Conservation (phyloP, 1,140 invertebrate species). For the Drosophila oshimai region DNA sequence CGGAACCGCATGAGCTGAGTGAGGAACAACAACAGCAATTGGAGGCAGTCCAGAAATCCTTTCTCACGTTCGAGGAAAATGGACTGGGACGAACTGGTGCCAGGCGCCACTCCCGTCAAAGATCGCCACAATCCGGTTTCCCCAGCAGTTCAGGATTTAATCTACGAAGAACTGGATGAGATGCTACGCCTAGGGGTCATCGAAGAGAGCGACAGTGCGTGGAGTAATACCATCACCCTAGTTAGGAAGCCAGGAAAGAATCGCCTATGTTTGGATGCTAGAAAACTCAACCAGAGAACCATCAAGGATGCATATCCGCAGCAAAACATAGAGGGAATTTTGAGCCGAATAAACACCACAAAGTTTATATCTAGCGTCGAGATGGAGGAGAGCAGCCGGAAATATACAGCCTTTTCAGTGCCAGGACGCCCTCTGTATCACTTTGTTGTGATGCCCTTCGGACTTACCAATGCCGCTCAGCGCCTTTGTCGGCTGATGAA, state of each 20-base stretch:
- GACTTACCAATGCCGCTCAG: slow-evolving; percentile 4
- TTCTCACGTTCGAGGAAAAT: not conserved
- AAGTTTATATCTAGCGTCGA: not conserved
- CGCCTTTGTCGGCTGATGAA: not conserved
- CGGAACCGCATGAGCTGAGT: not conserved
- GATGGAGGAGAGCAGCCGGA: not conserved
- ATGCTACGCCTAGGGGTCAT: not conserved
- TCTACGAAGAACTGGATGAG: not conserved
- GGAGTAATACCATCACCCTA: not conserved
- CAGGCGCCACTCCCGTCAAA: not conserved
- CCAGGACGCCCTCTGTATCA: not conserved
- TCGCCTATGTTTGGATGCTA: not conserved
- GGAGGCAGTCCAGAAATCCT: not conserved
- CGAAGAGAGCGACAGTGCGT: not conserved
- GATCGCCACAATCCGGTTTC: not conserved
- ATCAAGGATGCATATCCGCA: not conserved
- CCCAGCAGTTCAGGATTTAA: not conserved
- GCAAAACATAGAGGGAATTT: not conserved
- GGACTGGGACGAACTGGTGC: not conserved
- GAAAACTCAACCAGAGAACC: not conserved
- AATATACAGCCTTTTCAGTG: not conserved
- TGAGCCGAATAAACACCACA: not conserved
- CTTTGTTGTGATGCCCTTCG: not conserved
- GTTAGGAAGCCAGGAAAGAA: not conserved
- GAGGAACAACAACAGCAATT: not conserved